These are phyloP conservation scores for Camponotus vicinus DNA, from an alignment of 1,140 invertebrate species.

Conservation along the genomic window DNA sequence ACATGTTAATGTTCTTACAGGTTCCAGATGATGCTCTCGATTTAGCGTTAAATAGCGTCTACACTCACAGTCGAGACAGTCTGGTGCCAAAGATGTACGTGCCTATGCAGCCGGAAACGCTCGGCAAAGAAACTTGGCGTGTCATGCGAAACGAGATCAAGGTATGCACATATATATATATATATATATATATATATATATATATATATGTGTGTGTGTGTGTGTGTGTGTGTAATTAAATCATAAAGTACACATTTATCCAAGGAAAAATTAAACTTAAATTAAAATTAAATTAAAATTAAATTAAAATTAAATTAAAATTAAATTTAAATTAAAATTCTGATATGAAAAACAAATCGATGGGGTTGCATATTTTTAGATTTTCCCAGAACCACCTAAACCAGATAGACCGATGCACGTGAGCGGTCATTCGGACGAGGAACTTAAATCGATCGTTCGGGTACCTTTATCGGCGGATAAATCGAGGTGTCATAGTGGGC, in stretches of 20 bases:
- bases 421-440: slow-evolving; percentile 40
- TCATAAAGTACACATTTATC: neutral
- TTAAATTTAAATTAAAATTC: no score
- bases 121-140: slow-evolving; percentile 82
- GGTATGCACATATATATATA: slow-evolving; percentile 63
- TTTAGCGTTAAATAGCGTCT: slow-evolving; percentile 78
- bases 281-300: no score
- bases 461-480: slow-evolving; percentile 9
- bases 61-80: slow-evolving; percentile 78
- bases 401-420: slow-evolving; percentile 35
- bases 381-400: slow-evolving; percentile 38
- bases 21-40: slow-evolving; percentile 81
- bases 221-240: neutral
- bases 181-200: neutral
- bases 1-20: slow-evolving; percentile 64
- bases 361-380: neutral
- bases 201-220: no score
- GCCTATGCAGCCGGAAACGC: slow-evolving; percentile 80
- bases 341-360: neutral
- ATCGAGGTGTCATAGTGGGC: slow-evolving; percentile 65
- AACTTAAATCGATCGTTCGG: slow-evolving; percentile 34
- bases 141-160: slow-evolving; percentile 83
- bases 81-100: slow-evolving; percentile 79
- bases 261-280: no score
- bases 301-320: no score